These are phyloP conservation scores for Zenarchopterus dispar DNA, from an alignment of 2,797 vertebrate species.

Conservation along the genomic window DNA sequence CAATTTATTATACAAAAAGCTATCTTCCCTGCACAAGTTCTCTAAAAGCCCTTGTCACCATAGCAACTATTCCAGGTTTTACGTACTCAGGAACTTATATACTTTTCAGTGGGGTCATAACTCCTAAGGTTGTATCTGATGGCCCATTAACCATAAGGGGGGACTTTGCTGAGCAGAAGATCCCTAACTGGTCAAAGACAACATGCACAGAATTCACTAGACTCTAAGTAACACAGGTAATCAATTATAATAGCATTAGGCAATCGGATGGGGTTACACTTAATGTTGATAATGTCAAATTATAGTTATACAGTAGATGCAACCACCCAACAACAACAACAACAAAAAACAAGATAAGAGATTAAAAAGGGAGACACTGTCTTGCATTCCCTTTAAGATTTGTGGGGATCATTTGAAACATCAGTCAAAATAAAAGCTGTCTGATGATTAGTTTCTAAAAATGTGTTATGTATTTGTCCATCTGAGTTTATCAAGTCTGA, in stretches of 20 bases:
- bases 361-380: no score
- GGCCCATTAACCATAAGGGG: constrained; percentile 5
- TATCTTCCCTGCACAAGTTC: constrained; percentile 21
- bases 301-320: neutral
- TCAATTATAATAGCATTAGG: neutral
- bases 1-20: constrained; percentile 45
- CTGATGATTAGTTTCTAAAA: no score
- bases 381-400: no score
- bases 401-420: no score
- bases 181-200: constrained; percentile 5
- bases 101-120: constrained; percentile 5
- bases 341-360: no score
- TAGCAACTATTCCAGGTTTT: constrained; percentile 24
- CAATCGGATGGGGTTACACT: neutral
- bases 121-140: neutral
- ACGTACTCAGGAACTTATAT: constrained; percentile 1
- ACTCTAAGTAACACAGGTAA: constrained; percentile 2
- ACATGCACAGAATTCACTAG: constrained; percentile 8
- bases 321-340: no score
- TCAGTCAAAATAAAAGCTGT: no score
- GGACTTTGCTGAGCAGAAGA: constrained; percentile 11
- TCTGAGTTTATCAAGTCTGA: no score
- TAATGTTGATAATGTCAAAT: constrained; percentile 2
- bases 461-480: no score
- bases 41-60: constrained; percentile 23